Conservation (phyloP, 2,797 vertebrate species). For the Clarias laeviceps region DNA sequence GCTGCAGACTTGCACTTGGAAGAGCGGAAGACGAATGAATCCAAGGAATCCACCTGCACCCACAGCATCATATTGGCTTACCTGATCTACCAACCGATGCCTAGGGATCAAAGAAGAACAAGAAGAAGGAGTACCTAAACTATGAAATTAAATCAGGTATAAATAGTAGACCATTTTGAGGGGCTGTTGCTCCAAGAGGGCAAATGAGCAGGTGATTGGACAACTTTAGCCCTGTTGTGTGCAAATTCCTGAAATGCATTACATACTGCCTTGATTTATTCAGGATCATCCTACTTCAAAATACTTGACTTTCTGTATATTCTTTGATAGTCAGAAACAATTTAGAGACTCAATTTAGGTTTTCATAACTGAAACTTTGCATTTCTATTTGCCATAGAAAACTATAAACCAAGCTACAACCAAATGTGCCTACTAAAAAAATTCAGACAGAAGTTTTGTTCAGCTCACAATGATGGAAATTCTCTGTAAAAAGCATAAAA, state of each 20-base stretch:
- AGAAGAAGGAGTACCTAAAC: conserved; percentile 13
- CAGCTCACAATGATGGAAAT: neutral
- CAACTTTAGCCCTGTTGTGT: too few relatives aligned
- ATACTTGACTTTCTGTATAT: conserved; percentile 46
- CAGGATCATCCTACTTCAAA: conserved; percentile 70
- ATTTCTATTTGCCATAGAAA: neutral
- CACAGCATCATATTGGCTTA: too few relatives aligned
- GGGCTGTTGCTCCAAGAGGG: too few relatives aligned
- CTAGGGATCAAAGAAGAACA: too few relatives aligned
- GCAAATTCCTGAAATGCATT: conserved; percentile 47
- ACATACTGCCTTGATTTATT: conserved; percentile 67
- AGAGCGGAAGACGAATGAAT: too few relatives aligned
- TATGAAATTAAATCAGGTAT: conserved; percentile 30
- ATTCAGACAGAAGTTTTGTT: neutral
- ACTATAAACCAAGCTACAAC: neutral
- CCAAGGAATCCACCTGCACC: too few relatives aligned
- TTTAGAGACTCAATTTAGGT: neutral
- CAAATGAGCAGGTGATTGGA: too few relatives aligned
- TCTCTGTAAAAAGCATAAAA: neutral
- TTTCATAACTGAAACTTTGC: neutral
- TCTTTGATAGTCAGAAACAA: conserved; percentile 52
- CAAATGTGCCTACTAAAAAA: neutral
- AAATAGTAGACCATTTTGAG: conserved; percentile 26
- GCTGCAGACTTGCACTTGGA: too few relatives aligned
- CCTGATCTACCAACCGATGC: too few relatives aligned